Percentiles rank a stretch among this genome's conserved stretches.
Evolutionary conservation across 2,797 vertebrate genomes (phyloP).

Genomic region (Phoebastria nigripes): DNA sequence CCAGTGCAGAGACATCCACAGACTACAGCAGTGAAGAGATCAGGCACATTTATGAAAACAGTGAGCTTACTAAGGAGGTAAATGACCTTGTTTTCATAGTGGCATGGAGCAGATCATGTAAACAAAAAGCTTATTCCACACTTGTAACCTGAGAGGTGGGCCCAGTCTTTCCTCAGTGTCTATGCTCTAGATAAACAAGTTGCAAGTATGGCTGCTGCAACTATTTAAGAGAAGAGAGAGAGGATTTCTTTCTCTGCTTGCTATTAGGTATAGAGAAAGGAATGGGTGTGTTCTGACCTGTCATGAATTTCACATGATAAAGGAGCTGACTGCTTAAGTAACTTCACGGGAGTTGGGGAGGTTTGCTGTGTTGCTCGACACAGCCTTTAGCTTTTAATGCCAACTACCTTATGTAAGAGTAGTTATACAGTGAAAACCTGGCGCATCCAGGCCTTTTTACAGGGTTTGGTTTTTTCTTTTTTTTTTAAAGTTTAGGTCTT

Average conservation of each 20-base stretch:
- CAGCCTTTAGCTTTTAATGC: not conserved
- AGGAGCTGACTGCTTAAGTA: not conserved
- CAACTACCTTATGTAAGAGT: not conserved
- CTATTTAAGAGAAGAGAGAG: not conserved
- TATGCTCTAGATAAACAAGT: not conserved
- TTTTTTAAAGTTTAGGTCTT: not conserved
- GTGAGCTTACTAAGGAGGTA: slow-evolving; percentile 91
- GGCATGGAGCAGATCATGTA: not conserved
- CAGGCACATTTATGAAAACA: slow-evolving; percentile 92
- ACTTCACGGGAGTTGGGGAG: not conserved
- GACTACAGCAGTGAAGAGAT: slow-evolving; percentile 96
- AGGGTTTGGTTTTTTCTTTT: not conserved
- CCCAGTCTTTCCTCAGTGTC: not conserved
- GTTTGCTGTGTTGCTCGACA: not conserved
- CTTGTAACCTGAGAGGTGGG: not conserved
- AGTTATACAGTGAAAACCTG: not conserved
- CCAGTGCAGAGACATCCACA: slow-evolving; percentile 84
- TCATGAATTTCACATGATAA: not conserved
- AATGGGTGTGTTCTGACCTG: not conserved
- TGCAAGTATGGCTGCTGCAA: not conserved
- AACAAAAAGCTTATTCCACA: not conserved
- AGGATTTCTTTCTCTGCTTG: not conserved
- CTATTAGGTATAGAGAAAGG: not conserved
- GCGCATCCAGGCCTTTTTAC: not conserved
- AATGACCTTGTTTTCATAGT: not conserved